Base-by-base conservation (phyloP, 2,888 invertebrate genomes). In the Acrocyrtus sp. region DNA sequence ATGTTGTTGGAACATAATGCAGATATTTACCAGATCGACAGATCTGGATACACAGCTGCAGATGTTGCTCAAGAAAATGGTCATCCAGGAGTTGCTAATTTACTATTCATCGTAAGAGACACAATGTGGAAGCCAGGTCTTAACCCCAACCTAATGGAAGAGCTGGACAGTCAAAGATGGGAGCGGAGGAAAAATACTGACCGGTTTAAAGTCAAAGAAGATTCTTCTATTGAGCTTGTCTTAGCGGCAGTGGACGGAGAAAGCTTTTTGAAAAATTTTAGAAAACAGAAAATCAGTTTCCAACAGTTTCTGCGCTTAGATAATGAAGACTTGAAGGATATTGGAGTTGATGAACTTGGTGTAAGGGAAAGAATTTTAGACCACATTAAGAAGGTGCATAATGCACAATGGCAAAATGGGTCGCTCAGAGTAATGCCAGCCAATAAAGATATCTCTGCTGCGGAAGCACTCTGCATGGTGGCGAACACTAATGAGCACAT, bases 111-210 rank as follows among this genome's bases (percentile, higher is more conserved):
- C 10, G 63, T 47, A 5, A 21, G 54, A 24, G 34, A 50, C 15
- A 61, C 68, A 0, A 65, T 70, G 22, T 73, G 73, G 76, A 74
- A 27, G 27, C 73, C 76, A 27, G 76, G 76, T 4, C 12, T 57
- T 10, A 21, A 66, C 4, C 72, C 76, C 6, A 19, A 10, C n/a
- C 48, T 73, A 3, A 61, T 74, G 65, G n/a, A 47, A 21, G 47
- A 76, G 27, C 5, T 73, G 1, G 57, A 56, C 10, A 62, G 57
- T 4, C 26, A 45, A 27, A 27, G 41, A n/a, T 27, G 29, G 19
- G 6, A 22, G n/a, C 39, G 67, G 29, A 57, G 22, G 17, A 34
- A 19, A 19, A 17, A 34, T 1, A 41, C 2, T 1, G 62, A 67
- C n/a, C 15, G 26, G 5, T n/a, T 19, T 1, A 3, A 53, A n/a